These are phyloP conservation scores for Epinephelus malabaricus DNA, from an alignment of 2,797 vertebrate genomes.

Conservation along the genomic window DNA sequence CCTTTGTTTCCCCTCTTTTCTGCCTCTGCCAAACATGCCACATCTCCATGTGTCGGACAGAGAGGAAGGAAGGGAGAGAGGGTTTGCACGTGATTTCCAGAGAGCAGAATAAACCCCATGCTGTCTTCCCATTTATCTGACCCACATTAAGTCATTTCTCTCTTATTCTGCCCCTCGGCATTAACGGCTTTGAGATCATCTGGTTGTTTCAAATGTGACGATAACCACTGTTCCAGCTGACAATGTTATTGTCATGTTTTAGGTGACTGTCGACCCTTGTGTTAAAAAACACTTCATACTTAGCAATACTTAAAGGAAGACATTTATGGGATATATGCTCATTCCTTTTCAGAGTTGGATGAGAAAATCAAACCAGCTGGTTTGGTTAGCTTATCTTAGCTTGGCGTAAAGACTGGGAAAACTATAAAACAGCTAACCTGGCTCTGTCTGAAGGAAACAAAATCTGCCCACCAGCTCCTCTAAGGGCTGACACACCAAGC, in stretches of 20 bases:
- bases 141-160: slow-evolving; percentile 72
- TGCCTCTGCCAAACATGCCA: slow-evolving; percentile 81
- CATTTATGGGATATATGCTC: not conserved
- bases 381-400: not conserved
- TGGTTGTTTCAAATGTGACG: slow-evolving; percentile 35
- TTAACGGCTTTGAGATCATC: slow-evolving; percentile 45
- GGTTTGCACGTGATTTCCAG: slow-evolving; percentile 68
- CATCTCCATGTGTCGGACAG: slow-evolving; percentile 71
- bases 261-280: slow-evolving; percentile 1
- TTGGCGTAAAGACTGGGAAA: not conserved
- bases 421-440: not conserved
- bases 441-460: not conserved
- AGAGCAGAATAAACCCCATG: slow-evolving; percentile 67
- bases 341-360: not conserved
- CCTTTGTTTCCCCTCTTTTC: slow-evolving; percentile 79
- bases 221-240: slow-evolving; percentile 6
- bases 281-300: slow-evolving; percentile 24
- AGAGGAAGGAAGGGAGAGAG: slow-evolving; percentile 73
- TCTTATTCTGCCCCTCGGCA: slow-evolving; percentile 22
- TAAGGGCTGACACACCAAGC: too few species aligned
- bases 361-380: not conserved
- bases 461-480: not conserved
- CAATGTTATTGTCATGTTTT: slow-evolving; percentile 31
- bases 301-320: not conserved
- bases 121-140: slow-evolving; percentile 72